Percentiles rank a stretch among this genome's conserved stretches.
Conservation (phyloP, 2,113 vertebrate species). For the Python bivittatus region DNA sequence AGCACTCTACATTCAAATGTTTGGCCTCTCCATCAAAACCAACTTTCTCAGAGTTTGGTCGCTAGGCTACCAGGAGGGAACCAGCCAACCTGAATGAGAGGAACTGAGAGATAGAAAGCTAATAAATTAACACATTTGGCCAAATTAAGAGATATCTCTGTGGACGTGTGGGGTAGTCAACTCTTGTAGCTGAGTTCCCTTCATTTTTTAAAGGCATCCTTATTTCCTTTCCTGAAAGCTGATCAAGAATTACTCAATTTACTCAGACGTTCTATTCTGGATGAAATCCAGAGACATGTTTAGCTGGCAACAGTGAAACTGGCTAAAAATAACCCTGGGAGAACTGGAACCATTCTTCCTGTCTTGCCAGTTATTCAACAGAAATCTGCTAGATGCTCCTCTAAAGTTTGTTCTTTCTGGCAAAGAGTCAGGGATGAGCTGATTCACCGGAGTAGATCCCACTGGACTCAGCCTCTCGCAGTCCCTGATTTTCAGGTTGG, state of each 20-base stretch:
- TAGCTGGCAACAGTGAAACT: neutral
- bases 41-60: too few species aligned
- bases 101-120: neutral
- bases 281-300: neutral
- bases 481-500: too few species aligned
- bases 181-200: neutral
- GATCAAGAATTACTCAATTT: neutral
- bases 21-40: neutral
- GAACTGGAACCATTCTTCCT: neutral
- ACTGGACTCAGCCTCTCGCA: too few species aligned
- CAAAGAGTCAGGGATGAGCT: neutral
- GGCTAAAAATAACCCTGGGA: neutral
- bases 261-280: neutral
- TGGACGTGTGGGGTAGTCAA: neutral
- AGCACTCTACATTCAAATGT: neutral
- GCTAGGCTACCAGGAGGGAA: too few species aligned
- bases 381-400: neutral
- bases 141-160: neutral
- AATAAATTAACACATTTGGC: neutral
- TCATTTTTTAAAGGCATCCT: neutral
- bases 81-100: too few species aligned
- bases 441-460: neutral
- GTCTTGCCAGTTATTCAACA: neutral
- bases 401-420: too few species aligned
- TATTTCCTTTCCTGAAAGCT: neutral